Conservation (phyloP, 2,888 invertebrate species). For the Serripes groenlandicus region DNA sequence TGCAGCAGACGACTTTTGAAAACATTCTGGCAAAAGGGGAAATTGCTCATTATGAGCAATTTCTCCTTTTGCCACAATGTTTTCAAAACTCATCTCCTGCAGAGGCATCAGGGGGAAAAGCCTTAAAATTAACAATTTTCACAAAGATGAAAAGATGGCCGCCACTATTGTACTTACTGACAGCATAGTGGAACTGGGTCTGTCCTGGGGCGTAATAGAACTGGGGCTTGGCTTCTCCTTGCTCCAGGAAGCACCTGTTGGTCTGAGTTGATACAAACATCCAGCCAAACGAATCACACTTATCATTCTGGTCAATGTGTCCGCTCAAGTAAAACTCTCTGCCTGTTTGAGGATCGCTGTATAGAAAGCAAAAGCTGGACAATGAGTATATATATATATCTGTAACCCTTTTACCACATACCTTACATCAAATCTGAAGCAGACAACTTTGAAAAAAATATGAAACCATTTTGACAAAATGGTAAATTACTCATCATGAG, state of each 20-base stretch:
- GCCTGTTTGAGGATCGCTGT: constrained; percentile 53
- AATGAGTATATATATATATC: too few species aligned
- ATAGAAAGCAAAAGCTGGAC: background rate
- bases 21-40: background rate
- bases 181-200: constrained; percentile 68
- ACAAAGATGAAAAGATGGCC: too few species aligned
- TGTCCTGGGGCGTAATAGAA: constrained; percentile 77
- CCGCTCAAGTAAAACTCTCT: constrained; percentile 71
- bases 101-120: background rate
- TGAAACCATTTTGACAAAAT: too few species aligned
- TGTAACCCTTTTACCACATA: too few species aligned
- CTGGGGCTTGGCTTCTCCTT: constrained; percentile 66
- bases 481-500: too few species aligned
- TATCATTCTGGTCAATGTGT: constrained; percentile 44
- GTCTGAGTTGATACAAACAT: constrained; percentile 70
- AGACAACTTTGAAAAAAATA: too few species aligned
- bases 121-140: too few species aligned
- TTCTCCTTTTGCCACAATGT: background rate
- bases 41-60: background rate
- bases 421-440: too few species aligned
- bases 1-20: too few species aligned
- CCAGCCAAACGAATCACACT: constrained; percentile 73
- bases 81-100: background rate
- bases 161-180: constrained; percentile 64
- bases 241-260: constrained; percentile 62